Base-by-base conservation (phyloP, 2,888 invertebrate genomes). In the Schizaphis graminum region DNA sequence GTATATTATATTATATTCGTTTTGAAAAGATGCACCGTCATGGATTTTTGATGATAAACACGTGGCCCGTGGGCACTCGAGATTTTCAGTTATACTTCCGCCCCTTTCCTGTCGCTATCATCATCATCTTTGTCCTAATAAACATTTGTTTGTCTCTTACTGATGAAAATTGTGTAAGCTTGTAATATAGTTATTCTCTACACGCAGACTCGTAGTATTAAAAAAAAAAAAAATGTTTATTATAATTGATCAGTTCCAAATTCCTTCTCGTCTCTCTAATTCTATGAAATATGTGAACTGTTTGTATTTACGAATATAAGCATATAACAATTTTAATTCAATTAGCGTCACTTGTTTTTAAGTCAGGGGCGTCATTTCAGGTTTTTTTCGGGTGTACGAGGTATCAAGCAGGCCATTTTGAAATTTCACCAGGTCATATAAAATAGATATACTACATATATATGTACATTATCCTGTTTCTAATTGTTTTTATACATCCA, bases 41-140 rank as follows among this genome's bases (percentile, higher is more conserved):
- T 41, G 87, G 53, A 67, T 92, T 87, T 87, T 86, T 5, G 87
- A 92, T 41, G n/a, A 53, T 49, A 41, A 92, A 92, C 92, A 92
- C 87, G 49, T 92, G 87, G 41, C 61, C 47, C 21, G 0, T 16
- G 44, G 13, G 47, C 90, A 77, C 90, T 77, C 24, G 49, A 91
- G 67, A 61, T 91, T 90, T 67, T 67, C 24, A 1, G 3, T 89
- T 61, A 44, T 89, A 89, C 24, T 56, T n/a, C 35, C 8, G 21
- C 8, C 77, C 0, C 21, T 89, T 61, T 44, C 41, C 41, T 28
- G 21, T 49, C 24, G 21, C 28, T 26, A 7, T 28, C 44, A 49
- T 35, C 21, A 53, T 53, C 53, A 53, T 53, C 21, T 53, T 53
- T 4, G 35, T 21, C 8, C 77, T 77, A 35, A 41, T 77, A 3